Evolutionary conservation across 1,140 invertebrate genomes (phyloP).

Genomic region (Drosophila bocki): DNA sequence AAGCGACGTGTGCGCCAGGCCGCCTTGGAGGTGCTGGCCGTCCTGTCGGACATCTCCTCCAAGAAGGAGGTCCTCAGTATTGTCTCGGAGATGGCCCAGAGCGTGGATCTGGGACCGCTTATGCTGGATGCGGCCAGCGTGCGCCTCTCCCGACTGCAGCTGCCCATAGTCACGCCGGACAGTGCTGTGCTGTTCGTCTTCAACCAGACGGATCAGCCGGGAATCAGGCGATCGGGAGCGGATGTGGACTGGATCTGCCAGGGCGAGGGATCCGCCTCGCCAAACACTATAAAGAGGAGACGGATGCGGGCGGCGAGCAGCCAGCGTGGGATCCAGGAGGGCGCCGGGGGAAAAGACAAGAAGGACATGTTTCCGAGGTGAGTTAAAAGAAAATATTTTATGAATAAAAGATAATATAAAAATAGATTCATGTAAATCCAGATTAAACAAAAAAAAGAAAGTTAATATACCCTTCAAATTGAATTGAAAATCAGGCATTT

Average conservation of each 20-base stretch:
- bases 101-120: constrained; percentile 83
- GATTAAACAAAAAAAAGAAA: neutral
- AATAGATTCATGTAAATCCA: neutral
- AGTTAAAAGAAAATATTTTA: neutral
- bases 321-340: constrained; percentile 7
- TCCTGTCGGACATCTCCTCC: constrained; percentile 90
- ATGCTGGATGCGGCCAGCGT: constrained; percentile 86
- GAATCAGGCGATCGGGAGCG: constrained; percentile 82
- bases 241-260: constrained; percentile 91
- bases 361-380: constrained; percentile 36
- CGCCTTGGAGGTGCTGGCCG: constrained; percentile 92
- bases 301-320: constrained; percentile 42
- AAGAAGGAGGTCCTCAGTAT: constrained; percentile 86
- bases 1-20: constrained; percentile 91
- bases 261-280: constrained; percentile 87
- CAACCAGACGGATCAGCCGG: constrained; percentile 64
- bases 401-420: neutral
- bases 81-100: constrained; percentile 84
- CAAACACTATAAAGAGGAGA: constrained; percentile 85
- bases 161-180: constrained; percentile 88
- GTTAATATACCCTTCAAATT: neutral
- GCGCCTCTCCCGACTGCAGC: constrained; percentile 88
- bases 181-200: constrained; percentile 90
- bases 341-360: constrained; percentile 1
- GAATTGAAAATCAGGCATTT: neutral